These are phyloP conservation scores for Atta cephalotes DNA, from an alignment of 1,140 invertebrate genomes.

Conservation along the genomic window DNA sequence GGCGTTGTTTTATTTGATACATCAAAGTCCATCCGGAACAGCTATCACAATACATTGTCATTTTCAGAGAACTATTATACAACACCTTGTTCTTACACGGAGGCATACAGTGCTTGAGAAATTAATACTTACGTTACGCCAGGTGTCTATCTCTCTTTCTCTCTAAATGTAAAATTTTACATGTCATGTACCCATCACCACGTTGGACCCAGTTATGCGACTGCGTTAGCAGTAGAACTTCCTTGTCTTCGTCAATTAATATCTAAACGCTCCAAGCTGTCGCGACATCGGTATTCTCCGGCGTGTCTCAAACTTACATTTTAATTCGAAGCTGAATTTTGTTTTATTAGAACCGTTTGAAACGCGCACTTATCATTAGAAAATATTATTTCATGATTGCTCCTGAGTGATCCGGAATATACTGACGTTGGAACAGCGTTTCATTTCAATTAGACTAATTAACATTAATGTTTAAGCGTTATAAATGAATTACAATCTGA, in stretches of 20 bases:
- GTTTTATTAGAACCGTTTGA: not conserved
- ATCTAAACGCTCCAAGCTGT: slow-evolving; percentile 61
- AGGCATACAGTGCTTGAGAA: slow-evolving; percentile 56
- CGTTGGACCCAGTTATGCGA: slow-evolving; percentile 75
- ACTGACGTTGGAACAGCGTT: slow-evolving; percentile 65
- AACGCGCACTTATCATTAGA: not conserved
- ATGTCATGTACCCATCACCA: slow-evolving; percentile 78
- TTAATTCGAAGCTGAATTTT: not conserved
- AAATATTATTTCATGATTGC: not conserved
- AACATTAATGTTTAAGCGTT: slow-evolving; percentile 76
- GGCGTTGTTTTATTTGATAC: slow-evolving; percentile 17
- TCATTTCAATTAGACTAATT: slow-evolving; percentile 73
- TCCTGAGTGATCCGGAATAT: not conserved
- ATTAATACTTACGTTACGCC: slow-evolving; percentile 71
- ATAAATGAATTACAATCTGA: slow-evolving; percentile 68
- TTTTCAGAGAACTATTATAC: slow-evolving; percentile 23
- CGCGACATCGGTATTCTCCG: slow-evolving; percentile 16
- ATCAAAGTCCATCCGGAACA: slow-evolving; percentile 33
- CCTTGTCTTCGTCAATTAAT: slow-evolving; percentile 53
- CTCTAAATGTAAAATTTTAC: slow-evolving; percentile 71
- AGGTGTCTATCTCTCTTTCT: slow-evolving; percentile 58
- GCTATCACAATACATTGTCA: slow-evolving; percentile 31
- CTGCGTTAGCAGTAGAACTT: slow-evolving; percentile 57
- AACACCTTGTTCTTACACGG: slow-evolving; percentile 12
- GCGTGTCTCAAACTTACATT: not conserved